A percentile compares a stretch with the other conserved stretches of the same genome.
Evolutionary conservation across 1,140 invertebrate species (phyloP).

Genomic region (Macrotrachela quadricornifera): DNA sequence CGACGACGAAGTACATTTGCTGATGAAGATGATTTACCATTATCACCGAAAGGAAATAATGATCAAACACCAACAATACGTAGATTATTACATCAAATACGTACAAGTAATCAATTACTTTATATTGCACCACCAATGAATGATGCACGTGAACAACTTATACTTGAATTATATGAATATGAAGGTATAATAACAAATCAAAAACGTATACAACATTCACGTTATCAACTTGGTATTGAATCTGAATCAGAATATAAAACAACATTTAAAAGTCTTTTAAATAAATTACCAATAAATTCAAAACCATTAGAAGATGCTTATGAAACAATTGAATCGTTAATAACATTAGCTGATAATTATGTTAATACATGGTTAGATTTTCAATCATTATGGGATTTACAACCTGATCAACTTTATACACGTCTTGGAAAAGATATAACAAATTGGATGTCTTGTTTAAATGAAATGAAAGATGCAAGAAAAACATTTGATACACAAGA

Average conservation of each 20-base stretch:
- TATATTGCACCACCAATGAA: constrained; percentile 77
- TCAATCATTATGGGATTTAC: constrained; percentile 92
- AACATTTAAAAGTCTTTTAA: constrained; percentile 72
- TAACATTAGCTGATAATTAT: not conserved
- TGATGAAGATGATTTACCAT: too few species aligned
- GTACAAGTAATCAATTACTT: constrained; percentile 63
- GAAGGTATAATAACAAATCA: constrained; percentile 84
- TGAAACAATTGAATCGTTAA: constrained; percentile 50
- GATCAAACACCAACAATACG: too few species aligned
- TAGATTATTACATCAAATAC: too few species aligned
- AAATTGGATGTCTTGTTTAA: constrained; percentile 85
- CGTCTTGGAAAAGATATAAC: constrained; percentile 75
- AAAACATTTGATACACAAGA: constrained; percentile 96
- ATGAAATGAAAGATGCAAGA: constrained; percentile 83
- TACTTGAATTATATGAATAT: constrained; percentile 91
- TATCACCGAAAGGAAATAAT: too few species aligned
- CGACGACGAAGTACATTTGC: too few species aligned
- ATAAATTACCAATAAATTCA: constrained; percentile 59
- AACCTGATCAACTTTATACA: constrained; percentile 77
- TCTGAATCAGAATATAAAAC: constrained; percentile 50
- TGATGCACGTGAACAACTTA: constrained; percentile 74
- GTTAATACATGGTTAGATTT: constrained; percentile 39
- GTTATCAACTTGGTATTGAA: constrained; percentile 57
- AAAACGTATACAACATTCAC: constrained; percentile 51
- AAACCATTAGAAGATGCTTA: constrained; percentile 61